Evolutionary conservation across 2,888 invertebrate genomes (phyloP).

Genomic region (Cheilosia variabilis): DNA sequence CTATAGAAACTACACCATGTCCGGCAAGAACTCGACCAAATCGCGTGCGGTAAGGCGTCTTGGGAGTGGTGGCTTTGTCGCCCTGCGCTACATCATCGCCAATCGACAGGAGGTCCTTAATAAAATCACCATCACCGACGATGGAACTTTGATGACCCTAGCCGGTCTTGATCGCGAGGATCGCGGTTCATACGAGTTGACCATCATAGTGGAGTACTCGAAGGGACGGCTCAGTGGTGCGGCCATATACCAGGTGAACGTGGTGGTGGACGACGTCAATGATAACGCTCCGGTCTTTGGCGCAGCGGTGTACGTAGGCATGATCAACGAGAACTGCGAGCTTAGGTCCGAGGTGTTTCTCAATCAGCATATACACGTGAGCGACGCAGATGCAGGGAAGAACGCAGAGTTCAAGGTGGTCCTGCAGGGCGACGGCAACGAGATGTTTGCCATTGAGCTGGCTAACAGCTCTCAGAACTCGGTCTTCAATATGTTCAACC

Average conservation of each 20-base stretch:
- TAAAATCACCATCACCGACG: constrained; percentile 90
- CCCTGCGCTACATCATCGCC: constrained; percentile 90
- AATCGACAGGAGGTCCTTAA: constrained; percentile 93
- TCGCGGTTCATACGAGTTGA: constrained; percentile 89
- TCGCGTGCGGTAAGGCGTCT: constrained; percentile 79
- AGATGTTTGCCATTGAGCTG: constrained; percentile 86
- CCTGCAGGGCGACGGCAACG: constrained; percentile 90
- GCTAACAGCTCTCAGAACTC: constrained; percentile 86
- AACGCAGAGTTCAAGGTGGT: constrained; percentile 89
- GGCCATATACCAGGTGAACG: constrained; percentile 91
- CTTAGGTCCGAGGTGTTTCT: constrained; percentile 89
- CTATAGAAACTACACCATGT: constrained; percentile 77
- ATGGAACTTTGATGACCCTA: constrained; percentile 91
- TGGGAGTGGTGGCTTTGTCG: constrained; percentile 81
- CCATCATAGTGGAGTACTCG: constrained; percentile 91
- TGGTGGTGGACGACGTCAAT: constrained; percentile 93
- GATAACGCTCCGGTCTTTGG: constrained; percentile 94
- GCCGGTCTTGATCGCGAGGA: constrained; percentile 91
- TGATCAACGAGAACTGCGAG: constrained; percentile 90
- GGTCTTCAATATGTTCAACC: constrained; percentile 81
- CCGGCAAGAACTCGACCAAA: constrained; percentile 44
- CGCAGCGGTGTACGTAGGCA: constrained; percentile 88
- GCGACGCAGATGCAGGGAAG: constrained; percentile 88
- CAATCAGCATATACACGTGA: constrained; percentile 88
- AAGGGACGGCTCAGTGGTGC: constrained; percentile 89